Evolutionary conservation across 1,140 invertebrate genomes (phyloP), one percentile per base, ranked within the genome.

Genomic region (Drosophila saltans): DNA sequence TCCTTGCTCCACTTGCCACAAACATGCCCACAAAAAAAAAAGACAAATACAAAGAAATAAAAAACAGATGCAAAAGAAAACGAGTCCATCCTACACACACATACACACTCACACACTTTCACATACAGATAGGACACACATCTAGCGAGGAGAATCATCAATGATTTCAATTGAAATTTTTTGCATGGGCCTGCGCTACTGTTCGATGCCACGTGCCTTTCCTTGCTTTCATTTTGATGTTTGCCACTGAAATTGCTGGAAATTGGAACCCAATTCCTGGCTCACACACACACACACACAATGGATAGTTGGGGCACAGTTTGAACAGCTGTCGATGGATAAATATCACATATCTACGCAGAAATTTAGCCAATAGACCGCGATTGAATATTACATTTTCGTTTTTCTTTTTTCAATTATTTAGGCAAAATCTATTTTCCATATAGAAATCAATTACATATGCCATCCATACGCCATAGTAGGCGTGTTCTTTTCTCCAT

Each of bases 81-180:
- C 45, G 45, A 52, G 45, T 21, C 45, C 45, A 52, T 10, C 24
- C 9, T 11, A 24, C 21, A 52, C 24, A 52, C 21, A 52, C 24
- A 52, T 11, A 52, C 39, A 40, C 39, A 40, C 39, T n/a, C n/a
- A 10, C 10, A 40, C 1, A 40, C 9, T 1, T 6, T 11, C 39
- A 40, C 3, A 5, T 7, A 43, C 41, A 36, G 33, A 36, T 2
- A 6, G 6, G 33, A 26, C 45, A 52, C n/a, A 21, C 16, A 45
- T 8, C 21, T 52, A 52, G 45, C 24, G 45, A 52, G 8, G 21
- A 80, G 84, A 84, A 74, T 83, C 80, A 88, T 88, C 83, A 89
- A 88, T 88, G 84, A 63, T 80, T 84, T 75, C 84, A 84, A 88
- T 88, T 88, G 84, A 88, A 88, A 81, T 81, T 89, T 89, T 89